Evolutionary conservation across 2,888 invertebrate genomes (phyloP).

Genomic region (Zaprionus obscuricornis): DNA sequence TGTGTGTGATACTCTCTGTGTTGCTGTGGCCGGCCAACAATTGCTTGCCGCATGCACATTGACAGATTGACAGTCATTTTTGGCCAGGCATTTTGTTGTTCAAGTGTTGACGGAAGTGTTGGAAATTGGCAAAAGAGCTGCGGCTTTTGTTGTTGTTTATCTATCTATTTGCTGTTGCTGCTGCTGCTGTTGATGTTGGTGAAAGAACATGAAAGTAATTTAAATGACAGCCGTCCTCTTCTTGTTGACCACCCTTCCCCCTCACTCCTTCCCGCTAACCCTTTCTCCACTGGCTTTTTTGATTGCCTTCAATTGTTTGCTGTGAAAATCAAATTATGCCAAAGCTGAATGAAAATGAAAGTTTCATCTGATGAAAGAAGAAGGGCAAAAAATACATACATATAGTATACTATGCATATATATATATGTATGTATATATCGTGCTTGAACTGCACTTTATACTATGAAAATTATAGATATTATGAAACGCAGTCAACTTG

Average conservation of each 20-base stretch:
- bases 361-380: constrained; percentile 20
- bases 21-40: constrained; percentile 28
- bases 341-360: constrained; percentile 58
- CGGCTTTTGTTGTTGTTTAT: constrained; percentile 10
- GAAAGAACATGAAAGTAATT: constrained; percentile 68
- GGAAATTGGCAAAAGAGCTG: constrained; percentile 64
- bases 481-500: constrained; percentile 37
- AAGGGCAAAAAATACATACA: too few species aligned
- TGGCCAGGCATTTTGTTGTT: constrained; percentile 57
- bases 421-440: too few species aligned
- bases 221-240: constrained; percentile 48
- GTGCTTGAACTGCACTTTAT: constrained; percentile 4
- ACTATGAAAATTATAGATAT: constrained; percentile 55
- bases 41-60: constrained; percentile 50
- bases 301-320: constrained; percentile 69
- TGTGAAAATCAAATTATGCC: constrained; percentile 44
- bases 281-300: constrained; percentile 31
- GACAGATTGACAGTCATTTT: constrained; percentile 77
- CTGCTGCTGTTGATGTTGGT: constrained; percentile 13
- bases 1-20: constrained; percentile 20
- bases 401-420: too few species aligned
- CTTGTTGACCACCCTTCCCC: background rate
- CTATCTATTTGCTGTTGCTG: constrained; percentile 17
- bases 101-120: constrained; percentile 76
- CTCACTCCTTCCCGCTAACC: background rate